Base-by-base conservation (phyloP, 1,140 invertebrate species). In the Aphidius ervi region DNA sequence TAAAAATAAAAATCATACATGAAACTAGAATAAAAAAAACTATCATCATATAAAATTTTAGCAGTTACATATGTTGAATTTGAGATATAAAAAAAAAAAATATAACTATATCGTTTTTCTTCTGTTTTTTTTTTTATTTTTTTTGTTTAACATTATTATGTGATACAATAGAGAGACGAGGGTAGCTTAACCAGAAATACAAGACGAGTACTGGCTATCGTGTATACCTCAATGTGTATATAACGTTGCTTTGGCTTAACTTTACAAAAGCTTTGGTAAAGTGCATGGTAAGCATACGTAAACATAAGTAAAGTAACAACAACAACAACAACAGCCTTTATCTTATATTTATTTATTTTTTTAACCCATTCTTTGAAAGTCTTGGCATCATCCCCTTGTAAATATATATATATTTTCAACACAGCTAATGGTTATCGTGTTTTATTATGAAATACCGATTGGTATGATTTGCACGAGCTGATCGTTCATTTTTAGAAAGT, bases 121-220 rank as follows among this genome's bases (percentile, higher is more conserved):
- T 16, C 16, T 16, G 16, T 16, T 16, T 16, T 31, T 3, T 23
- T 23, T 52, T 23, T 52, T 52, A n/a, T 37, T 57, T 63, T 59
- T 66, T 64, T 61, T 66, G 64, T 66, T 66, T 64, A 58, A 50
- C 58, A 47, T 64, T 61, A 52, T 52, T 52, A 52, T 37, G 50
- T 52, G 50, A 23, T 52, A 52, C 50, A 52, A 52, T 52, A 31
- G 50, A 31, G 23, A 52, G 37, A 52, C 37, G 50, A 52, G 50
- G 50, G 50, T 52, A 37, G 50, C 50, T 52, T 52, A 39, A 52
- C 50, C 37, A 52, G 40, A 37, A 52, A 52, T 9, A 23, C 39
- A 52, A 52, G 50, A 52, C 50, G 50, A 52, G 50, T 5, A 31
- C 23, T 31, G 50, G 50, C 50, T 52, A 52, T 20, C 37, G 50